Conservation (phyloP, 2,888 invertebrate species). For the Andrena minutula region DNA sequence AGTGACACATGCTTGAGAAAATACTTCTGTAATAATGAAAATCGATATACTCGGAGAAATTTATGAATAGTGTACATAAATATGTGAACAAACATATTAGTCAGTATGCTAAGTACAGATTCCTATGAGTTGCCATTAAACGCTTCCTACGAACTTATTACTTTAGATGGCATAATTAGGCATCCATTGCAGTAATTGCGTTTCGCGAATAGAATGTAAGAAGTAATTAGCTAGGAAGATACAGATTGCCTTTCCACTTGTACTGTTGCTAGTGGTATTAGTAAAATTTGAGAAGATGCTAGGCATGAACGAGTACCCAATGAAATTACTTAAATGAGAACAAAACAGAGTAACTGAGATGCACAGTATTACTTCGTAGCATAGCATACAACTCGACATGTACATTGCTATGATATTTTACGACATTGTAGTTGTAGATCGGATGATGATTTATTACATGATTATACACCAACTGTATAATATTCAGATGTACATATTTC, state of each 20-base stretch:
- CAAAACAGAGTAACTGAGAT: not conserved
- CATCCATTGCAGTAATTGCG: not conserved
- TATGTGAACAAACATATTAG: constrained; percentile 12
- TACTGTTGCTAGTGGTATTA: not conserved
- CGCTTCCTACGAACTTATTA: constrained; percentile 16
- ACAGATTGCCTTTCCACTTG: not conserved
- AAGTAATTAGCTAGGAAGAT: no score
- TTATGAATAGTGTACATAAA: constrained; percentile 34
- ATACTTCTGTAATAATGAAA: constrained; percentile 53
- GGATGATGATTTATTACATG: constrained; percentile 17
- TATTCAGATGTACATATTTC: constrained; percentile 36
- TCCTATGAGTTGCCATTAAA: constrained; percentile 10
- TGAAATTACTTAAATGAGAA: not conserved
- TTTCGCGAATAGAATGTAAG: no score
- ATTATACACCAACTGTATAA: constrained; percentile 24
- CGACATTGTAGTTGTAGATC: constrained; percentile 23
- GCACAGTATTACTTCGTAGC: constrained; percentile 19
- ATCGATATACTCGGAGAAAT: constrained; percentile 14
- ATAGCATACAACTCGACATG: constrained; percentile 3
- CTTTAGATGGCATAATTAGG: constrained; percentile 1
- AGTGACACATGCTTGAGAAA: constrained; percentile 46
- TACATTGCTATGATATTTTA: constrained; percentile 12
- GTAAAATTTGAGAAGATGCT: not conserved
- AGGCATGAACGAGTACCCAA: not conserved
- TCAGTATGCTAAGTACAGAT: constrained; percentile 1